phyloP scores from a whole-genome alignment of 2,888 invertebrate genomes.

The Pilophorus perplexus region DNA sequence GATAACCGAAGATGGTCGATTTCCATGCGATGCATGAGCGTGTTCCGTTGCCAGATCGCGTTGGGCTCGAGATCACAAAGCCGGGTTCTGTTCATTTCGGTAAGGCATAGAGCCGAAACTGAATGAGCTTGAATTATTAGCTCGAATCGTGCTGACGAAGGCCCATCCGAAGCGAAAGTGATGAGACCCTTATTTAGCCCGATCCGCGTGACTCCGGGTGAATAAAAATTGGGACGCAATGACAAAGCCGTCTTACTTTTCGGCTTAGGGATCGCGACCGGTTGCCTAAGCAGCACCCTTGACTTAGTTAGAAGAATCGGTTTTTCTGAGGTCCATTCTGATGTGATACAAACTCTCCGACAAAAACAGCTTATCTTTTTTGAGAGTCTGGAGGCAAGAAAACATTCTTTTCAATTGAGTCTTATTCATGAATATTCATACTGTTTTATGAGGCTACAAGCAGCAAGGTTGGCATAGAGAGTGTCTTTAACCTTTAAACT shows the following conservation, averaged over 20 bases:
- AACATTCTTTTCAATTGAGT: slow-evolving; percentile 2
- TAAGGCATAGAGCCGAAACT: too few relatives aligned
- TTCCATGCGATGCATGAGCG: too few relatives aligned
- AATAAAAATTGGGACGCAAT: slow-evolving; percentile 19
- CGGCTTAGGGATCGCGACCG: slow-evolving; percentile 18
- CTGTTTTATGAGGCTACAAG: too few relatives aligned
- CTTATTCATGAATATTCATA: slow-evolving; percentile 13
- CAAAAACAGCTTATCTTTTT: not conserved
- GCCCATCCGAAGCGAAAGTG: not conserved
- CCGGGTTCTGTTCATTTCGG: not conserved
- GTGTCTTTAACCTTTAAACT: too few relatives aligned
- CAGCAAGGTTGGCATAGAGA: too few relatives aligned
- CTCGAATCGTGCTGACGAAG: slow-evolving; percentile 5
- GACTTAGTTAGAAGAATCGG: slow-evolving; percentile 30
- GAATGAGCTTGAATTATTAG: too few relatives aligned
- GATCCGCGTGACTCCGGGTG: slow-evolving; percentile 21
- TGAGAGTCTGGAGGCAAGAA: not conserved
- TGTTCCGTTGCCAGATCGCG: too few relatives aligned
- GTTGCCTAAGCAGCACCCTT: slow-evolving; percentile 18
- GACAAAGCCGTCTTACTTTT: too few relatives aligned
- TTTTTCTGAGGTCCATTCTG: slow-evolving; percentile 12
- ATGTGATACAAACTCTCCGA: slow-evolving; percentile 2
- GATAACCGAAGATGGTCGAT: too few relatives aligned
- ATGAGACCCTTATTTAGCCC: slow-evolving; percentile 24
- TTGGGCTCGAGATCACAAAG: slow-evolving; percentile 3